Evolutionary conservation across 2,797 vertebrate genomes (phyloP).

Genomic region (Simalia tracyae): DNA sequence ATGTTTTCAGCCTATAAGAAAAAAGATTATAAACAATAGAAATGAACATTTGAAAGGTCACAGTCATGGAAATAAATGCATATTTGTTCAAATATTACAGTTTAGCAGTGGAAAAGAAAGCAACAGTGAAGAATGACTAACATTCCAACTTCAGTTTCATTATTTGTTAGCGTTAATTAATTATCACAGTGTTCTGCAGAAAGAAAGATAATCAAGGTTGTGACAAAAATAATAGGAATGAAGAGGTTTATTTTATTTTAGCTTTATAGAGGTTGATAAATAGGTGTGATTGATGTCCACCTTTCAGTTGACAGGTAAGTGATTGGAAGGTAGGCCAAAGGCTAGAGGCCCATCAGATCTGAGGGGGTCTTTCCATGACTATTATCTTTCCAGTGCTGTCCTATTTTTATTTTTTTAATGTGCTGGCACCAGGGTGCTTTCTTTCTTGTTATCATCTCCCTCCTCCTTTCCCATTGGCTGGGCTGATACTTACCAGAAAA

Average conservation of each 20-base stretch:
- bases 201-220: background rate
- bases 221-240: background rate
- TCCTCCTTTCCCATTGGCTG: too few species aligned
- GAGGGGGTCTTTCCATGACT: too few species aligned
- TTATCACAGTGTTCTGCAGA: conserved; percentile 18
- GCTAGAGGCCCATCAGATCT: too few species aligned
- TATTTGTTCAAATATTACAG: conserved; percentile 16
- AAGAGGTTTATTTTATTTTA: background rate
- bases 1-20: conserved; percentile 13
- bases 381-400: too few species aligned
- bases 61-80: background rate
- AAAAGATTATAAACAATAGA: conserved; percentile 22
- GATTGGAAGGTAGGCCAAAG: too few species aligned
- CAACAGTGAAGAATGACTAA: conserved; percentile 11
- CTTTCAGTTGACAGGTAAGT: too few species aligned
- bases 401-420: too few species aligned
- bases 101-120: conserved; percentile 20
- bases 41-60: conserved; percentile 37
- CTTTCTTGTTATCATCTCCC: too few species aligned
- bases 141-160: background rate
- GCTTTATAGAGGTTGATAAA: background rate
- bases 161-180: background rate
- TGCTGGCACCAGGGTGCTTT: too few species aligned
- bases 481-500: too few species aligned
- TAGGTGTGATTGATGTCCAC: background rate